Evolutionary conservation across 1,140 invertebrate genomes (phyloP).

Genomic region (Camponotus pennsylvanicus): DNA sequence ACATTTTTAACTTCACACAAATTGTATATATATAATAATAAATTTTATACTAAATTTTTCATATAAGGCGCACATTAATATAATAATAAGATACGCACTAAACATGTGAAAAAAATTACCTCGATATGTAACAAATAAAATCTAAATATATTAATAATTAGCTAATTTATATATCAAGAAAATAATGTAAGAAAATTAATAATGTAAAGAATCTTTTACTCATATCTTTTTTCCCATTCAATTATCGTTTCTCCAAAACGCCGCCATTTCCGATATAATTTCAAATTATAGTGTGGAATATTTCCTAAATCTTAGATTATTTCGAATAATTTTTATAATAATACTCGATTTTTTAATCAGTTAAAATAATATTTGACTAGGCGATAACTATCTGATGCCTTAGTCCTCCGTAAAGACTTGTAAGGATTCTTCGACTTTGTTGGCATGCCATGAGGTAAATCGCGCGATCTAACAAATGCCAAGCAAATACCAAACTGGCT

Average conservation of each 20-base stretch:
- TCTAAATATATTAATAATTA: neutral
- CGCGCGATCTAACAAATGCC: slow-evolving; percentile 73
- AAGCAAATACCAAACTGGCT: slow-evolving; percentile 77
- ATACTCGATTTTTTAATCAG: neutral
- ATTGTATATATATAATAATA: too few relatives aligned
- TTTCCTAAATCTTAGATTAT: neutral
- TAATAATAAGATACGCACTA: neutral
- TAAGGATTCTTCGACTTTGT: slow-evolving; percentile 70
- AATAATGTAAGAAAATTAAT: neutral
- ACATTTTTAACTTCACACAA: neutral
- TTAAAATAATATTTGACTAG: neutral
- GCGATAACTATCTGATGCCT: neutral
- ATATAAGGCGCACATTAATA: neutral
- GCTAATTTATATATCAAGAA: neutral
- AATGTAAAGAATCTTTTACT: neutral
- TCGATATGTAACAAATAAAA: neutral
- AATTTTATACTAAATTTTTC: too few relatives aligned
- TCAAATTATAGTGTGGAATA: neutral
- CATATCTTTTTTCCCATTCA: neutral
- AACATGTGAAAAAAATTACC: neutral
- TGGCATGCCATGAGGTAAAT: slow-evolving; percentile 50
- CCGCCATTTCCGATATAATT: neutral
- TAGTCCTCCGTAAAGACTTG: slow-evolving; percentile 47
- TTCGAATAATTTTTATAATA: neutral
- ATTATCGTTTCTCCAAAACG: neutral